Conservation (phyloP, 2,888 invertebrate genomes). For the Melipona bicolor region DNA sequence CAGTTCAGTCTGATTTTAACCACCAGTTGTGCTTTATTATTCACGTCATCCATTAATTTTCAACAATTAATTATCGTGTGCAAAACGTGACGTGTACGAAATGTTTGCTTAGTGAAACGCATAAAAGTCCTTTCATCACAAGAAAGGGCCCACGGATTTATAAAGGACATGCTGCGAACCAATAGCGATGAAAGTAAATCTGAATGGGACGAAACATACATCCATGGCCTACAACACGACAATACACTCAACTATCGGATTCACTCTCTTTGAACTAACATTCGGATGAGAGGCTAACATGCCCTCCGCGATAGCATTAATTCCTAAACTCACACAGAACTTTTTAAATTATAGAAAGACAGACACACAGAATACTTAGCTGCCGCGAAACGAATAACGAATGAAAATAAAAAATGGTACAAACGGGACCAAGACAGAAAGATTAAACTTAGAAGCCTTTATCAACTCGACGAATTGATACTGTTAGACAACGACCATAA, state of each 20-base stretch:
- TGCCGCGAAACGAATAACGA: background rate
- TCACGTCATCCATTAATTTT: too few species aligned
- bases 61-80: too few species aligned
- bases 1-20: too few species aligned
- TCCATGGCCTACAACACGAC: background rate
- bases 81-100: too few species aligned
- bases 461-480: background rate
- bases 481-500: background rate
- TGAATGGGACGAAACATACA: conserved; percentile 4
- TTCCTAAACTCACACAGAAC: background rate
- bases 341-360: background rate
- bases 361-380: background rate
- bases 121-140: too few species aligned
- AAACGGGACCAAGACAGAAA: background rate
- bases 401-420: background rate
- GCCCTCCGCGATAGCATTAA: background rate
- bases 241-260: background rate
- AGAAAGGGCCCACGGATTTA: background rate
- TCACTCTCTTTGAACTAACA: conserved; percentile 9
- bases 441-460: background rate
- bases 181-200: background rate
- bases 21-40: too few species aligned
- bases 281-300: conserved; percentile 5
- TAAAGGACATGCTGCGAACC: background rate
- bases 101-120: too few species aligned